These are phyloP conservation scores for Bettongia penicillata DNA, from an alignment of 2,113 vertebrate species.

Conservation along the genomic window DNA sequence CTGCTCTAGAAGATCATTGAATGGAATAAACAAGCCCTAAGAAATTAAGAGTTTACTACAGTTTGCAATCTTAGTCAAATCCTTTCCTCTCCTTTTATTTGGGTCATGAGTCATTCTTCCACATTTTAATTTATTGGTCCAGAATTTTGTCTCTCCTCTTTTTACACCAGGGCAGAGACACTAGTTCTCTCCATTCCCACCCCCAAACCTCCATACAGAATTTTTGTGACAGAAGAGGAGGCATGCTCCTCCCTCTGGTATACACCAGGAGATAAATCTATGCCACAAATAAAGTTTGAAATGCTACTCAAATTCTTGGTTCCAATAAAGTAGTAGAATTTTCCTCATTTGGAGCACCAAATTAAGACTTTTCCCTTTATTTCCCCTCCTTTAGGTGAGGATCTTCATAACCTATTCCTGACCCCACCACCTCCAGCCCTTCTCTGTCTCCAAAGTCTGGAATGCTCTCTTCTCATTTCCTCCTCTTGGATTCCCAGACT, in stretches of 20 bases:
- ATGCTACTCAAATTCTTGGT: too few relatives aligned
- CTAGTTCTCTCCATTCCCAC: not conserved
- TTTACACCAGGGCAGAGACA: not conserved
- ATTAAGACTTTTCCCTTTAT: too few relatives aligned
- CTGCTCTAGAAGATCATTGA: not conserved
- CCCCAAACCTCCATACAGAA: not conserved
- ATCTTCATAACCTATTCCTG: too few relatives aligned
- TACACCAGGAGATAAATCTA: not conserved
- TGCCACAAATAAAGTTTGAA: not conserved
- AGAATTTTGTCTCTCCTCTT: not conserved
- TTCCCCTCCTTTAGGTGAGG: too few relatives aligned
- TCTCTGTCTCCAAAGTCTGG: too few relatives aligned
- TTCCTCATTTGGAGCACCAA: too few relatives aligned
- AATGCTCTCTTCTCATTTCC: too few relatives aligned
- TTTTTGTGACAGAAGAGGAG: not conserved
- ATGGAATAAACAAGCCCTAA: not conserved
- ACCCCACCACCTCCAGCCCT: too few relatives aligned
- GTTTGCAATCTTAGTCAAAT: not conserved
- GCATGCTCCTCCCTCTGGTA: not conserved
- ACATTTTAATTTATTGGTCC: not conserved
- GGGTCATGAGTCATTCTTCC: not conserved
- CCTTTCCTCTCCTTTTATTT: not conserved
- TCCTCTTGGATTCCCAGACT: too few relatives aligned
- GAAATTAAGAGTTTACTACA: not conserved
- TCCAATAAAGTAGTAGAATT: too few relatives aligned